Percentiles rank a stretch among this genome's conserved stretches.
These are phyloP conservation scores for Ochropleura leucogaster DNA, from an alignment of 2,888 invertebrate species.

Conservation along the genomic window DNA sequence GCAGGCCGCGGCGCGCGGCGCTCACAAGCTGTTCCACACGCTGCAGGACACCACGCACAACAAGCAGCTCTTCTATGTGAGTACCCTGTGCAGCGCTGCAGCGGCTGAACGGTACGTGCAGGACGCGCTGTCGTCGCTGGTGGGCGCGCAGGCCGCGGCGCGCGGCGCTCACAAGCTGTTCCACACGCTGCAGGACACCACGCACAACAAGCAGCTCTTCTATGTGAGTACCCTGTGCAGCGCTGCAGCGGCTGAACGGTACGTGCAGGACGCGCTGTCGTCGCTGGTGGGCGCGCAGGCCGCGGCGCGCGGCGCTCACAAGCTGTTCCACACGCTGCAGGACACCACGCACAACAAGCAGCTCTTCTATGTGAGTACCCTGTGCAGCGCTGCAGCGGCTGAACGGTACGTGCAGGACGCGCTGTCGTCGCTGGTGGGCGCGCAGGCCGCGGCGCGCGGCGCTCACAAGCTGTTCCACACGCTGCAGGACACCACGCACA, in stretches of 20 bases:
- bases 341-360: slow-evolving; percentile 97
- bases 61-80: slow-evolving; percentile 97
- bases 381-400: slow-evolving; percentile 91
- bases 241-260: slow-evolving; percentile 91
- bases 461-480: slow-evolving; percentile 96
- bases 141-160: slow-evolving; percentile 96
- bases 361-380: slow-evolving; percentile 94
- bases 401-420: slow-evolving; percentile 53
- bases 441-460: slow-evolving; percentile 95
- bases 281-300: slow-evolving; percentile 94
- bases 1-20: slow-evolving; percentile 95
- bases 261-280: no score
- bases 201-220: slow-evolving; percentile 97
- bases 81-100: slow-evolving; percentile 89
- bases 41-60: slow-evolving; percentile 96
- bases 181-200: slow-evolving; percentile 95
- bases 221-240: slow-evolving; percentile 93
- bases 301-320: slow-evolving; percentile 95
- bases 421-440: slow-evolving; percentile 88
- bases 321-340: slow-evolving; percentile 96
- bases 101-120: slow-evolving; percentile 84
- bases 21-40: slow-evolving; percentile 96
- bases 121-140: slow-evolving; percentile 67
- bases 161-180: slow-evolving; percentile 96
- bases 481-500: slow-evolving; percentile 95